Conservation (phyloP, 2,888 invertebrate genomes). For the Liodrosophila aerea region DNA sequence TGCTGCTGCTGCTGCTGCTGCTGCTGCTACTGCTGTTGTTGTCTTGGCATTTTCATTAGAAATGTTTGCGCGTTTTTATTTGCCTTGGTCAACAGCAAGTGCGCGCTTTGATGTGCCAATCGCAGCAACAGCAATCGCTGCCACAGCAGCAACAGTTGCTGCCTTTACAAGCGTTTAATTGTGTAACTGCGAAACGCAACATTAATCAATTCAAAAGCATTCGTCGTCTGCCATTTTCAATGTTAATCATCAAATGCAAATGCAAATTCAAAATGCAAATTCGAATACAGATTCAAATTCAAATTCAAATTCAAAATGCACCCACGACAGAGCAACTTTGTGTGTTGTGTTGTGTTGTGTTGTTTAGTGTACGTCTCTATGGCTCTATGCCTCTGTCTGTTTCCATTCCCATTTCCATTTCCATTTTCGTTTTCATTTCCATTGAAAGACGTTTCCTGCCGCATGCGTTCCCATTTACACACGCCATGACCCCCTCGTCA, state of each 20-base stretch:
- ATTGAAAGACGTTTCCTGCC: slow-evolving; percentile 75
- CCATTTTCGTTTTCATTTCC: slow-evolving; percentile 75
- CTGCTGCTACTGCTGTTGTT: slow-evolving; percentile 18
- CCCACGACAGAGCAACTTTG: slow-evolving; percentile 44
- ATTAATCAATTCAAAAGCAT: slow-evolving; percentile 70
- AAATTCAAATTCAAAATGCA: slow-evolving; percentile 52
- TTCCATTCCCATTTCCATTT: slow-evolving; percentile 58
- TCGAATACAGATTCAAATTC: slow-evolving; percentile 48
- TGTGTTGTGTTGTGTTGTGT: too few species aligned
- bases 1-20: slow-evolving; percentile 19
- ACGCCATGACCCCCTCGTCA: not conserved
- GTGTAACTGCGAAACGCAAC: slow-evolving; percentile 65
- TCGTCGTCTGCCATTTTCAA: slow-evolving; percentile 69
- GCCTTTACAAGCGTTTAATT: slow-evolving; percentile 64
- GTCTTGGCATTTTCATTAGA: slow-evolving; percentile 66
- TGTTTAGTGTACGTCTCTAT: not conserved
- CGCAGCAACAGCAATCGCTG: slow-evolving; percentile 23
- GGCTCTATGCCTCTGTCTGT: slow-evolving; percentile 1
- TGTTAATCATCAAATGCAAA: slow-evolving; percentile 68
- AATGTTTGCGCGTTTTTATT: slow-evolving; percentile 65
- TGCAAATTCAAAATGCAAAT: slow-evolving; percentile 52
- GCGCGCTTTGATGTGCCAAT: slow-evolving; percentile 45
- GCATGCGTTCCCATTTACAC: slow-evolving; percentile 24
- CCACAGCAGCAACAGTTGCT: slow-evolving; percentile 28
- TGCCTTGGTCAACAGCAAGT: slow-evolving; percentile 37